Evolutionary conservation across 2,888 invertebrate genomes (phyloP).

Genomic region (Minunthozetes semirufus): DNA sequence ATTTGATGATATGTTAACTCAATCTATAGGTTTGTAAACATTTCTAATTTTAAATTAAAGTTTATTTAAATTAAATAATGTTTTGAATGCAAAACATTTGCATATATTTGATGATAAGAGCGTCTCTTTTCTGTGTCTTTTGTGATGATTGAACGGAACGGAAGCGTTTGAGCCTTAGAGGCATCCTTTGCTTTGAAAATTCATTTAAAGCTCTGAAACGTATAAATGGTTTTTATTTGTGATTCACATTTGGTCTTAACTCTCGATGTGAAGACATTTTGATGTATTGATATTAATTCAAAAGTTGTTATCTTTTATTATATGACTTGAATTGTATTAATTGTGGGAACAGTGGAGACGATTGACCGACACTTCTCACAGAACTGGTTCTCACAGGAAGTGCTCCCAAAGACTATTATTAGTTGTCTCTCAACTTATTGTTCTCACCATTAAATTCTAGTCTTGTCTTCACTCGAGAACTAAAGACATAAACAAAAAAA

Average conservation of each 20-base stretch:
- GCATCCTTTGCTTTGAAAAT: neutral
- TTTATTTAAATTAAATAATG: too few species aligned
- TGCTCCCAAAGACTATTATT: slow-evolving; percentile 8
- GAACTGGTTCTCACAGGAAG: slow-evolving; percentile 27
- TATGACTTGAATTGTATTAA: neutral
- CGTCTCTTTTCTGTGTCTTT: neutral
- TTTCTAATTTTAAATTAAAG: too few species aligned
- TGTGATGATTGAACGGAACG: neutral
- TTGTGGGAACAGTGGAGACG: neutral
- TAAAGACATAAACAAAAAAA: neutral
- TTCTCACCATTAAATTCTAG: slow-evolving; percentile 3
- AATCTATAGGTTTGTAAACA: neutral
- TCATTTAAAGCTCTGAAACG: neutral
- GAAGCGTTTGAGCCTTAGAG: neutral
- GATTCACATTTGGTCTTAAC: neutral
- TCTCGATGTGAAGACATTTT: neutral
- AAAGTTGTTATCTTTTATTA: too few species aligned
- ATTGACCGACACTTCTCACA: slow-evolving; percentile 9
- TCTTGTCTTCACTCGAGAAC: neutral
- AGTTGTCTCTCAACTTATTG: neutral
- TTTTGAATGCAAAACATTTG: neutral
- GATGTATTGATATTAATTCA: neutral
- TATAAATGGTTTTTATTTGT: neutral
- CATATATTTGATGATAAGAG: too few species aligned
- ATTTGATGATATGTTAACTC: neutral